phyloP scores from a whole-genome alignment of 2,113 vertebrate species.

The Neolamprologus hecqui region DNA sequence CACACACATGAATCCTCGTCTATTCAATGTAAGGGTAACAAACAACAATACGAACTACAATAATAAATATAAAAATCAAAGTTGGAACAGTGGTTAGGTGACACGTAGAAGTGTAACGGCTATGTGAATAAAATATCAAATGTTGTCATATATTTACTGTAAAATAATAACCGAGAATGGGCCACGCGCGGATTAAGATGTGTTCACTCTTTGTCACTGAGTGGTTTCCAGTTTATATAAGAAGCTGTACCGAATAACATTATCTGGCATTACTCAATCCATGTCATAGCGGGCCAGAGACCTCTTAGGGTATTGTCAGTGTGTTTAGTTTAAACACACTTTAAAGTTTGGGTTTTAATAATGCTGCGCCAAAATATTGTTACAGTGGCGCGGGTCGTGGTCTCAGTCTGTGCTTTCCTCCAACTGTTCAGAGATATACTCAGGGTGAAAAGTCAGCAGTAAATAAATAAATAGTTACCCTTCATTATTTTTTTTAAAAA shows the following conservation, averaged over 20 bases:
- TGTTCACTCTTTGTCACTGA: background rate
- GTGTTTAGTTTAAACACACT: background rate
- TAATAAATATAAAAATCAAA: background rate
- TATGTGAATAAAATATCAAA: background rate
- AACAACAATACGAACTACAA: background rate
- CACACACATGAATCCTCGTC: background rate
- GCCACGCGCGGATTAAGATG: background rate
- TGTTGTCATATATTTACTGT: background rate
- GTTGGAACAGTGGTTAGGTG: background rate
- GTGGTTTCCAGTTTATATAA: background rate
- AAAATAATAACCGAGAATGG: background rate
- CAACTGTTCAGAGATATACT: background rate
- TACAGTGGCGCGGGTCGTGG: background rate
- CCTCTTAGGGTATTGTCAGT: background rate
- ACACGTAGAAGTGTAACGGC: background rate
- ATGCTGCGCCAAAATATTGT: background rate
- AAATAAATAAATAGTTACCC: background rate
- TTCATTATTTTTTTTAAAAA: background rate
- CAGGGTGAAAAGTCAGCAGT: background rate
- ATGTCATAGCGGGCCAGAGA: background rate
- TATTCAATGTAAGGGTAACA: background rate
- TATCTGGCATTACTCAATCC: background rate
- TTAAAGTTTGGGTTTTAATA: background rate
- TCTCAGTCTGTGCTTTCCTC: background rate
- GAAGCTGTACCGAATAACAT: background rate